Conservation (phyloP, 2,113 vertebrate species). For the Empidonax traillii region DNA sequence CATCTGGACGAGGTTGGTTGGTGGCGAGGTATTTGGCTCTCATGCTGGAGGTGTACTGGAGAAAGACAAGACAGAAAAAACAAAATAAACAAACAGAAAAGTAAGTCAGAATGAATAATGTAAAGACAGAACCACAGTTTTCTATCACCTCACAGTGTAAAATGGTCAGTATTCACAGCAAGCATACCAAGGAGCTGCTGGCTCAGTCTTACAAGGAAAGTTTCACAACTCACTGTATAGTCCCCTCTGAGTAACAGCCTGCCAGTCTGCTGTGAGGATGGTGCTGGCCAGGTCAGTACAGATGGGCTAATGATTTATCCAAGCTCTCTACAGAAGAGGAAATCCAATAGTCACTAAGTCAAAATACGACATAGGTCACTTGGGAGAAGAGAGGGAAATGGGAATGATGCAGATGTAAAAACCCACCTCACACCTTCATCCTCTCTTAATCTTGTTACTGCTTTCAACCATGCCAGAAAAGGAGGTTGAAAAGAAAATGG, state of each 20-base stretch:
- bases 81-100: slow-evolving; percentile 29
- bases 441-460: not conserved
- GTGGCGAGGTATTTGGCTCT: slow-evolving; percentile 99
- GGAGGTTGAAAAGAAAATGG: not conserved
- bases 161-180: not conserved
- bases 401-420: not conserved
- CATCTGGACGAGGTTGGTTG: slow-evolving; percentile 88
- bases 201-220: not conserved
- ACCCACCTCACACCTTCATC: not conserved
- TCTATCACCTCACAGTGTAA: not conserved
- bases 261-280: not conserved
- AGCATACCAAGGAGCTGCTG: not conserved
- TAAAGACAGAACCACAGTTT: not conserved
- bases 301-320: not conserved
- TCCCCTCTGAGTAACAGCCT: not conserved
- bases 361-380: not conserved
- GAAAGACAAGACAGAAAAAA: slow-evolving; percentile 47
- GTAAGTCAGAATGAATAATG: not conserved
- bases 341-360: not conserved
- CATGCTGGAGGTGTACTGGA: slow-evolving; percentile 99
- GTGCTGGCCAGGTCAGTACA: not conserved
- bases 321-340: not conserved
- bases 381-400: not conserved
- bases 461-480: slow-evolving; percentile 12
- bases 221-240: not conserved